Evolutionary conservation across 1,140 invertebrate genomes (phyloP).

Genomic region (Saccostrea echinata): DNA sequence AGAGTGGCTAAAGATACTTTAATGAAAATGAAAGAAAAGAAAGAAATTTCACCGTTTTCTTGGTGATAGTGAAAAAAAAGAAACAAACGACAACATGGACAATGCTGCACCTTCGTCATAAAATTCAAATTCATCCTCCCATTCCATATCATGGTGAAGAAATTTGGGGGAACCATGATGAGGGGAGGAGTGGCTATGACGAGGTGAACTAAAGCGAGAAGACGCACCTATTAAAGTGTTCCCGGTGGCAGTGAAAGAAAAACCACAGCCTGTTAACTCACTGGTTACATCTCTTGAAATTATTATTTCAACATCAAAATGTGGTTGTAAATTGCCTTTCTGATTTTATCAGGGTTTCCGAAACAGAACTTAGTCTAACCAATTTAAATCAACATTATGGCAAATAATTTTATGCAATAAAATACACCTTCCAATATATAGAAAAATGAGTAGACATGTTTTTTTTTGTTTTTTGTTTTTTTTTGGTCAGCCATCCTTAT

Average conservation of each 20-base stretch:
- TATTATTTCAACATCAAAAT: background rate
- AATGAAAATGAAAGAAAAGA: background rate
- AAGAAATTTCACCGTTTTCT: background rate
- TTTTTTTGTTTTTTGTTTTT: background rate
- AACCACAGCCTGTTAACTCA: conserved; percentile 23
- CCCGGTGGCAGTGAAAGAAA: conserved; percentile 49
- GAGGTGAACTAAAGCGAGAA: conserved; percentile 56
- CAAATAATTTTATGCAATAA: conserved; percentile 13
- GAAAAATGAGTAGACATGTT: background rate
- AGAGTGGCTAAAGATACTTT: background rate
- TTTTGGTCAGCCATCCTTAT: background rate
- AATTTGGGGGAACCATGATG: conserved; percentile 70
- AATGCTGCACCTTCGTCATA: conserved; percentile 69
- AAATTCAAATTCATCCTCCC: conserved; percentile 96
- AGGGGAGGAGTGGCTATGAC: conserved; percentile 62
- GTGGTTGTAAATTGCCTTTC: background rate
- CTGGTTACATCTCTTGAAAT: background rate
- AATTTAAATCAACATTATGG: background rate
- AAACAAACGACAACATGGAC: conserved; percentile 44
- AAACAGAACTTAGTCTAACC: too few species aligned
- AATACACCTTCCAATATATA: conserved; percentile 21
- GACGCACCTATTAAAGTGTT: conserved; percentile 53
- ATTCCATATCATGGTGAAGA: conserved; percentile 91
- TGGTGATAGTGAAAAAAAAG: background rate
- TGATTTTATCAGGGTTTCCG: background rate